These are phyloP conservation scores for Lepus oiostolus DNA, from an alignment of 2,797 vertebrate genomes.

Conservation along the genomic window DNA sequence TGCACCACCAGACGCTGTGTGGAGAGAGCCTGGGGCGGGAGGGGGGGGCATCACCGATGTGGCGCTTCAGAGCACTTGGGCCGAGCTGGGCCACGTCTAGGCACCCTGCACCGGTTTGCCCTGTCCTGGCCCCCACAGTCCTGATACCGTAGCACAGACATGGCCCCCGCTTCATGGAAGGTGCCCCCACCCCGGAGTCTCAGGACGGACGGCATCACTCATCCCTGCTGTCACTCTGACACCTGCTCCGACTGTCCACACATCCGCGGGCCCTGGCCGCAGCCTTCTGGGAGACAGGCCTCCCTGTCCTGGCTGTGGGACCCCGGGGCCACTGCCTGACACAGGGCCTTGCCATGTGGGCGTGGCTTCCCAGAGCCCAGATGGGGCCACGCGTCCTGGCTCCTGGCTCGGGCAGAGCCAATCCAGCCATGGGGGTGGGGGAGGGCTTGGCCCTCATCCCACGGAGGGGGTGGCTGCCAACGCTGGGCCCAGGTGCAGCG, in stretches of 20 bases:
- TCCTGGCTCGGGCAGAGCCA: not conserved
- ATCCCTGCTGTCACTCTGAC: too few species aligned
- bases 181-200: too few species aligned
- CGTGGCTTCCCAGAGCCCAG: not conserved
- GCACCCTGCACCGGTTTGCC: not conserved
- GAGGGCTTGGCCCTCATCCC: too few species aligned
- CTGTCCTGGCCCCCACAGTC: too few species aligned
- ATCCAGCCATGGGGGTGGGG: not conserved
- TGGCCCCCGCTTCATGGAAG: too few species aligned
- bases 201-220: too few species aligned
- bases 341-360: not conserved
- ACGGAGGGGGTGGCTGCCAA: not conserved
- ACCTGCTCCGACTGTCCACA: too few species aligned
- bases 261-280: too few species aligned
- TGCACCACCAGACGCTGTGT: conserved; percentile 87
- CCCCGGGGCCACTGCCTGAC: not conserved
- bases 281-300: not conserved
- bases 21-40: conserved; percentile 70
- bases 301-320: not conserved
- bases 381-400: accelerated
- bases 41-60: not conserved
- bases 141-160: too few species aligned
- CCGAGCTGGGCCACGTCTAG: not conserved
- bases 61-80: not conserved
- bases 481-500: accelerated